A percentile compares a stretch with the other conserved stretches of the same genome.
Conservation (phyloP, 2,888 invertebrate species). For the Drosophila helvetica region DNA sequence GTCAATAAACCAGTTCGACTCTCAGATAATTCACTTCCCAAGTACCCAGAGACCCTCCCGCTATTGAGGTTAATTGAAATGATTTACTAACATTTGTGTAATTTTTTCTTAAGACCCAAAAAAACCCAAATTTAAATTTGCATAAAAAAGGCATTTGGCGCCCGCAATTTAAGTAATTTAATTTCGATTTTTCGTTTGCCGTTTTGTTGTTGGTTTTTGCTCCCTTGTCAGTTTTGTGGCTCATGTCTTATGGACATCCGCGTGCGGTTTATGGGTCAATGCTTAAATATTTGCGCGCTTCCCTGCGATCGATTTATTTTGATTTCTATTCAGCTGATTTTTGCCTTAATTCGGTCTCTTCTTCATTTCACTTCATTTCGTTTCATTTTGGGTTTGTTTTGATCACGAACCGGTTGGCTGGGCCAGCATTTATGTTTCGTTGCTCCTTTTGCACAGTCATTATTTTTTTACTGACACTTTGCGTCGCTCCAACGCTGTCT, state of each 20-base stretch:
- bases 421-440: slow-evolving; percentile 44
- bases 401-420: slow-evolving; percentile 66
- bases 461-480: slow-evolving; percentile 54
- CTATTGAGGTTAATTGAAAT: slow-evolving; percentile 74
- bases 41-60: not conserved
- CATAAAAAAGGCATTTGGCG: slow-evolving; percentile 61
- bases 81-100: slow-evolving; percentile 52
- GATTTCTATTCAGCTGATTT: slow-evolving; percentile 44
- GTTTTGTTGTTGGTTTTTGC: not conserved
- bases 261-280: slow-evolving; percentile 70
- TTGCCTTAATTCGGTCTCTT: slow-evolving; percentile 58
- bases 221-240: slow-evolving; percentile 7
- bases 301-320: slow-evolving; percentile 62
- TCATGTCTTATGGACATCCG: slow-evolving; percentile 55
- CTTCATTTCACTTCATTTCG: slow-evolving; percentile 50
- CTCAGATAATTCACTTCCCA: not conserved
- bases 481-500: slow-evolving; percentile 17
- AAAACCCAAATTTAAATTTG: slow-evolving; percentile 54
- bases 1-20: slow-evolving; percentile 18
- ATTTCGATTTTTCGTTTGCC: slow-evolving; percentile 16
- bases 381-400: slow-evolving; percentile 65
- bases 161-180: slow-evolving; percentile 61
- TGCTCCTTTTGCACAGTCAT: slow-evolving; percentile 56
- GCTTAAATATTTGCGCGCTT: slow-evolving; percentile 59
- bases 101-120: slow-evolving; percentile 45